Conservation (phyloP, 2,797 vertebrate genomes). For the Distichodus sexfasciatus region DNA sequence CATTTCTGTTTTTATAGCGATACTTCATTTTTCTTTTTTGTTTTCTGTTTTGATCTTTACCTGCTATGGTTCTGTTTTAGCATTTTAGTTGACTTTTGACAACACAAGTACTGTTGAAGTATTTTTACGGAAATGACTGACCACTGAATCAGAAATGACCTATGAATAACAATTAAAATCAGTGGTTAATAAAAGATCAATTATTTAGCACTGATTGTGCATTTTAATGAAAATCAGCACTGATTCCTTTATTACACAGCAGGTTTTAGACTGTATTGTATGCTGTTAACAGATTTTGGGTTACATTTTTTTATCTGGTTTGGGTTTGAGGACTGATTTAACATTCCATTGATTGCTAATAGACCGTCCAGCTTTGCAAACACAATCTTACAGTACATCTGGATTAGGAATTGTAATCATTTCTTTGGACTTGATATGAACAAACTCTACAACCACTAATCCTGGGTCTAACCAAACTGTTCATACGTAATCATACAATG, state of each 20-base stretch:
- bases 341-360: too few relatives aligned
- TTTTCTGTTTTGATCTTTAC: background rate
- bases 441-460: too few relatives aligned
- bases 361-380: too few relatives aligned
- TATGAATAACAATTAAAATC: background rate
- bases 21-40: background rate
- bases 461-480: too few relatives aligned
- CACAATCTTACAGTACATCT: too few relatives aligned
- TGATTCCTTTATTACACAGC: background rate
- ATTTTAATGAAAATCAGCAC: background rate
- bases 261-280: background rate
- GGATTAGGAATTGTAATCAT: too few relatives aligned
- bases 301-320: too few relatives aligned
- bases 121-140: background rate
- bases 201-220: background rate
- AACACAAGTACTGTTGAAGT: constrained; percentile 1
- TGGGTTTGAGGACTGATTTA: too few relatives aligned
- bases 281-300: too few relatives aligned
- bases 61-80: background rate
- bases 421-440: too few relatives aligned
- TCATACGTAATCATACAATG: too few relatives aligned
- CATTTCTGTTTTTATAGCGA: background rate
- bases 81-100: background rate
- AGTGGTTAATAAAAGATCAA: background rate
- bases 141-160: background rate